Evolutionary conservation across 2,888 invertebrate genomes (phyloP), one percentile per base, ranked within the genome.

Genomic region (Xanthorhoe spadicearia): DNA sequence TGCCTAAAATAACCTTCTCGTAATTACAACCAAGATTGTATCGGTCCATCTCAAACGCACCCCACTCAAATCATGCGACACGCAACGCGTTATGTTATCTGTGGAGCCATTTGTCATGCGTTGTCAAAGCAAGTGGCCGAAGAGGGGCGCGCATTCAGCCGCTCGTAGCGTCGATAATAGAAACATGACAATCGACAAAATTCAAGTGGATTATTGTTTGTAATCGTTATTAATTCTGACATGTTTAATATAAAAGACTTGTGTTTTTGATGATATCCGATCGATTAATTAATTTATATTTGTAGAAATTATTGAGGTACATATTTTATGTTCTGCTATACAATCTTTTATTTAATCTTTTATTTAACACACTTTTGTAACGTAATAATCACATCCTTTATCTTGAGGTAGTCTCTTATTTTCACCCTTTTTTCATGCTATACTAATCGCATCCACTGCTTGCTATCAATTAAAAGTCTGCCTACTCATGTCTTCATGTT

Each of bases 71-170:
- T 70, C 68, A 13, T 43, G 48, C 56, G 59, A 62, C 60, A 58
- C 64, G 62, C 49, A 55, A 64, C 63, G 67, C 66, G 65, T 60
- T 66, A 63, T 74, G 76, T 79, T 78, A 79, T 72, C 57, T 56
- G 58, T 61, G 57, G 52, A 65, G 55, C 78, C 81, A 88, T 89
- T 89, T 82, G 87, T 85, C 87, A 87, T 78, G 78, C 77, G 69
- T 73, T 84, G 84, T 88, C 87, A 86, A 71, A 87, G 83, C 85
- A 78, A 75, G 77, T 76, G 79, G 80, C 80, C 80, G 38, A 43
- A 49, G 23, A n/a, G 35, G 55, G 58, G 59, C 53, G 54, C 63
- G 18, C 55, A 38, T 60, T 67, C 56, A 38, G 67, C 73, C 70
- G 71, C 51, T 57, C 17, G 62, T 68, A 68, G 23, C 64, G 72